A percentile compares a stretch with the other conserved stretches of the same genome.
Evolutionary conservation across 2,113 vertebrate genomes (phyloP).

Genomic region (Paratilapia polleni): DNA sequence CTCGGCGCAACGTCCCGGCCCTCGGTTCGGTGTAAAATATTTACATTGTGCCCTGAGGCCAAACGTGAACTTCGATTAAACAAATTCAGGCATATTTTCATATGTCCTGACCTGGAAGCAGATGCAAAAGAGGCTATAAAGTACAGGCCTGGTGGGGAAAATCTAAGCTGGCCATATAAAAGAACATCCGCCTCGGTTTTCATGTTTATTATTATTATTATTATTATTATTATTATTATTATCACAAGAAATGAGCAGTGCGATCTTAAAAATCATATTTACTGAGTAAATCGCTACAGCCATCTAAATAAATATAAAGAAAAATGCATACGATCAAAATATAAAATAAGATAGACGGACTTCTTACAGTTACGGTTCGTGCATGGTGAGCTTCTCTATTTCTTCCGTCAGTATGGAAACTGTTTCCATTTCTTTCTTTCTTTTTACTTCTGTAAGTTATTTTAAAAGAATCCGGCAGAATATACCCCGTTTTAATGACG

Average conservation of each 20-base stretch:
- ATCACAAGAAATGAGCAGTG: background rate
- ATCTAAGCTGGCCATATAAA: background rate
- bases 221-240: too few relatives aligned
- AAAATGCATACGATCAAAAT: too few relatives aligned
- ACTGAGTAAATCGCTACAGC: too few relatives aligned
- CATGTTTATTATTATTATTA: too few relatives aligned
- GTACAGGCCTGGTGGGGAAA: background rate
- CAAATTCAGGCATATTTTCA: conserved; percentile 51
- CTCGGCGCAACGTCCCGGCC: conserved; percentile 1
- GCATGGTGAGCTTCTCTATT: background rate
- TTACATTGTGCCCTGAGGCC: conserved; percentile 35
- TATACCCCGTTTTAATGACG: too few relatives aligned
- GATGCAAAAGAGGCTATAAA: conserved; percentile 40
- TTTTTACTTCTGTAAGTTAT: fast-evolving
- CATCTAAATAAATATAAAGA: too few relatives aligned
- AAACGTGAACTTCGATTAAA: conserved; percentile 48
- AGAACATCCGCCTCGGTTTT: background rate
- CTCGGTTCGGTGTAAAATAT: background rate
- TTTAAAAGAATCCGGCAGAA: background rate
- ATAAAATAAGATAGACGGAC: too few relatives aligned
- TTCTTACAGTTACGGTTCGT: too few relatives aligned
- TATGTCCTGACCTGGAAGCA: background rate
- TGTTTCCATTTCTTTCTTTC: background rate
- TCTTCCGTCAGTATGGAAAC: fast-evolving
- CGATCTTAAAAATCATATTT: background rate